phyloP scores from a whole-genome alignment of 1,140 invertebrate genomes.

The Euura lappo region DNA sequence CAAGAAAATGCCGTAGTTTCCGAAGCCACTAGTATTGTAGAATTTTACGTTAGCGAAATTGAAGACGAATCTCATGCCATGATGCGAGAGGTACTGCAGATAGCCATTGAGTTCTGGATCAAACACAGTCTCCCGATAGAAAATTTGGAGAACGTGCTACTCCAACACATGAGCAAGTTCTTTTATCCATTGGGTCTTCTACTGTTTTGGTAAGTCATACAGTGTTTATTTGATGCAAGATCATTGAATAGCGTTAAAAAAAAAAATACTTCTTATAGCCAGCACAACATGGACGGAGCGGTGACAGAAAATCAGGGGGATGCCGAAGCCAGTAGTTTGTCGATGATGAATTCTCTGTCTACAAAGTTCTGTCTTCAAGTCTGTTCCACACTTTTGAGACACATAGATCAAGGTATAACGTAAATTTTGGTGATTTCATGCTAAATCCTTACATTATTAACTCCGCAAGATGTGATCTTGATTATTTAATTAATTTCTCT shows the following conservation, averaged over 20 bases:
- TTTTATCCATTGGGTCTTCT: slow-evolving; percentile 58
- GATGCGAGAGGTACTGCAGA: slow-evolving; percentile 51
- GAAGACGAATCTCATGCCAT: slow-evolving; percentile 49
- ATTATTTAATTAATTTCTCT: slow-evolving; percentile 9
- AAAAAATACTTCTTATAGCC: slow-evolving; percentile 21
- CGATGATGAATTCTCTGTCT: slow-evolving; percentile 48
- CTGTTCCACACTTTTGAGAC: slow-evolving; percentile 50
- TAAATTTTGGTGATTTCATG: neutral
- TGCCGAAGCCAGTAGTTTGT: neutral
- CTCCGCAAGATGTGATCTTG: too few relatives aligned
- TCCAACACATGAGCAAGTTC: slow-evolving; percentile 54
- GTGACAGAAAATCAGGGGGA: neutral
- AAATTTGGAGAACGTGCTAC: slow-evolving; percentile 55
- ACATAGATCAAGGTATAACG: slow-evolving; percentile 52
- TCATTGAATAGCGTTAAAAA: neutral
- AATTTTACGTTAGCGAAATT: slow-evolving; percentile 57
- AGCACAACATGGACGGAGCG: slow-evolving; percentile 16
- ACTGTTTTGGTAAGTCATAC: slow-evolving; percentile 51
- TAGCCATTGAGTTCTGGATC: slow-evolving; percentile 58
- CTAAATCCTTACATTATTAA: too few relatives aligned
- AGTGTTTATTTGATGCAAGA: neutral
- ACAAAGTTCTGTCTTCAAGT: slow-evolving; percentile 55
- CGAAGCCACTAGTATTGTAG: slow-evolving; percentile 49
- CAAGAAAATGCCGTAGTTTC: slow-evolving; percentile 33
- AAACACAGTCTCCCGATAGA: slow-evolving; percentile 55